A percentile compares a stretch with the other conserved stretches of the same genome.
These are phyloP conservation scores for Contarinia nasturtii DNA, from an alignment of 1,140 invertebrate genomes.

Conservation along the genomic window DNA sequence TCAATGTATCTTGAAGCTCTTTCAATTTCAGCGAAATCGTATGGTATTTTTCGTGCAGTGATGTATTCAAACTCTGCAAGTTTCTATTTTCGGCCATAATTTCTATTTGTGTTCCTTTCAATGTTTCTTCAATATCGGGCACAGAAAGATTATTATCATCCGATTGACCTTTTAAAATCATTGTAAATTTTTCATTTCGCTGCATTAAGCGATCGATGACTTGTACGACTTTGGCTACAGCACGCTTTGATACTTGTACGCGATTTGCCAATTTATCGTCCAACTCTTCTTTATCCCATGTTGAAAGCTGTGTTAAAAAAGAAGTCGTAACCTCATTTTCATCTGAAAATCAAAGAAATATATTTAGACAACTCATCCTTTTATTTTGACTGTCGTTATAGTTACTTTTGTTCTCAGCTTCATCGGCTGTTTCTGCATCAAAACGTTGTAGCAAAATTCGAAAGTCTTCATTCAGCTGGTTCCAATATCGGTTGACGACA, in stretches of 20 bases:
- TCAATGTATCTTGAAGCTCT: constrained; percentile 77
- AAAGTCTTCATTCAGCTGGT: constrained; percentile 92
- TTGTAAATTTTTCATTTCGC: constrained; percentile 79
- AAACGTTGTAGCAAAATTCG: constrained; percentile 83
- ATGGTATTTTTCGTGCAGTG: constrained; percentile 85
- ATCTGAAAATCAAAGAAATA: constrained; percentile 39
- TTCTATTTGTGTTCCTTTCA: constrained; percentile 64
- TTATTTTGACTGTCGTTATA: too few species aligned
- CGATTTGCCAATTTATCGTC: constrained; percentile 89
- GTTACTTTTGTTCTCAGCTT: constrained; percentile 82
- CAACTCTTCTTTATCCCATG: constrained; percentile 94
- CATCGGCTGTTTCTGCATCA: constrained; percentile 93
- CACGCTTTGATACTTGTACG: constrained; percentile 80
- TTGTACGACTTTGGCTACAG: constrained; percentile 89
- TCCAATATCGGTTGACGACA: constrained; percentile 95
- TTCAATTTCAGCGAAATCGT: constrained; percentile 80
- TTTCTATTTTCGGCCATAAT: constrained; percentile 81
- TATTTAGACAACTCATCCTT: constrained; percentile 2
- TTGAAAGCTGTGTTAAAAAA: constrained; percentile 88
- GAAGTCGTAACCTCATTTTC: constrained; percentile 93
- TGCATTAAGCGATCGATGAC: constrained; percentile 89
- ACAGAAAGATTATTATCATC: constrained; percentile 24
- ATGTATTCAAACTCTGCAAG: constrained; percentile 79
- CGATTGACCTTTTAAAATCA: constrained; percentile 67
- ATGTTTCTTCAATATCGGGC: constrained; percentile 48